Evolutionary conservation across 2,113 vertebrate species (phyloP).

Genomic region (Nannobrachium achirus): DNA sequence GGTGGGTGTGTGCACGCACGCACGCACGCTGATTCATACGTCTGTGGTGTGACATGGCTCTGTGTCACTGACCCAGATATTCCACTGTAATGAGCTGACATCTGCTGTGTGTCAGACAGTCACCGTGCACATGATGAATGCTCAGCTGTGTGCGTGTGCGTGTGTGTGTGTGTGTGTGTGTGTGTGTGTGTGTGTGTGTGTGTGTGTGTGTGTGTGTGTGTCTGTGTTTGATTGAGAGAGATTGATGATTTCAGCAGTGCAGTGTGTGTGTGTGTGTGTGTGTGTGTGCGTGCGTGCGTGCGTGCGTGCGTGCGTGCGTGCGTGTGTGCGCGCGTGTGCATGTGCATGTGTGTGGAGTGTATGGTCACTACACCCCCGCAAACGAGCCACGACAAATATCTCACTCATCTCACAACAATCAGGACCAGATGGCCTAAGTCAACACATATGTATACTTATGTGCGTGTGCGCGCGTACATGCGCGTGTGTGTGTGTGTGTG

Average conservation of each 20-base stretch:
- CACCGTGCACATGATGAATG: neutral
- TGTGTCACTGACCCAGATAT: conserved; percentile 40
- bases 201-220: conserved; percentile 15
- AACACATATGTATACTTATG: conserved; percentile 31
- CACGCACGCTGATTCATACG: neutral
- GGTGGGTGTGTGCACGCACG: too few species aligned
- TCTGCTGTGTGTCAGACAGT: conserved; percentile 26
- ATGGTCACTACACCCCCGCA: conserved; percentile 52
- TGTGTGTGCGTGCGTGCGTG: neutral
- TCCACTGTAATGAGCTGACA: conserved; percentile 26
- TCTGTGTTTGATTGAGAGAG: conserved; percentile 20
- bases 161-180: conserved; percentile 12
- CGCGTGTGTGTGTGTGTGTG: conserved; percentile 1
- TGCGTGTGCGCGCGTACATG: conserved; percentile 21
- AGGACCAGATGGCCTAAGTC: conserved; percentile 69
- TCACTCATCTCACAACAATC: conserved; percentile 65
- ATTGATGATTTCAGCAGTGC: neutral
- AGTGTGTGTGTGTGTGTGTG: neutral
- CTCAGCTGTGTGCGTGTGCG: neutral
- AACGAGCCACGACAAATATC: conserved; percentile 63
- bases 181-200: conserved; percentile 6
- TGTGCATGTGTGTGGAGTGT: conserved; percentile 31
- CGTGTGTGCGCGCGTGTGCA: conserved; percentile 11
- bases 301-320: too few species aligned
- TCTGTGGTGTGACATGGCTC: neutral